Evolutionary conservation across 2,113 vertebrate species (phyloP).

Genomic region (Forbesichthys papilliferus): DNA sequence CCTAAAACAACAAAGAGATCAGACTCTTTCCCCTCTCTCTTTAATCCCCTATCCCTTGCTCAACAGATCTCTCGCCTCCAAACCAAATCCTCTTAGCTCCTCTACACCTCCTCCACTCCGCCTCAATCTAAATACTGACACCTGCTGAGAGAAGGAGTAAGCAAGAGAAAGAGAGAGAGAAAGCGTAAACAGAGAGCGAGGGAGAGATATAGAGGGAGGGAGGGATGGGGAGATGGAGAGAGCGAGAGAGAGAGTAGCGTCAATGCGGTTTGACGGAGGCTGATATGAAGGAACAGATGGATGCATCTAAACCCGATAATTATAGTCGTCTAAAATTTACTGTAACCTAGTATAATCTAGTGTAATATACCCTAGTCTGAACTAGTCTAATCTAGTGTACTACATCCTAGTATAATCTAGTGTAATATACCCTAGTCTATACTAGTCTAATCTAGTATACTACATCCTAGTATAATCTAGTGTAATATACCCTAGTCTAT

Average conservation of each 20-base stretch:
- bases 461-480: no score
- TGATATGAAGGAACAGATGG: not conserved
- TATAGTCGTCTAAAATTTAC: no score
- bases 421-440: no score
- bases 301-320: not conserved
- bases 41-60: constrained; percentile 60
- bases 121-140: constrained; percentile 67
- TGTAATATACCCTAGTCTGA: no score
- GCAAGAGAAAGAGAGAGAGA: constrained; percentile 5
- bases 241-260: not conserved
- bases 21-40: constrained; percentile 58
- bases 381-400: no score
- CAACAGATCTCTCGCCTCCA: constrained; percentile 51
- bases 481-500: no score
- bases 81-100: not conserved
- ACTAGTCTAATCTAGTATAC: no score
- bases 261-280: no score
- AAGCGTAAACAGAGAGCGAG: no score
- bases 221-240: constrained; percentile 12
- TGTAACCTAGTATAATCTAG: no score
- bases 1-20: constrained; percentile 26
- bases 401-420: no score
- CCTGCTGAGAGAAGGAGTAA: constrained; percentile 43
- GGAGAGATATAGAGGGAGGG: constrained; percentile 22
- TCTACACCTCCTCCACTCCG: constrained; percentile 2